Conservation (phyloP, 2,888 invertebrate species). For the Drosophila kuntzei region DNA sequence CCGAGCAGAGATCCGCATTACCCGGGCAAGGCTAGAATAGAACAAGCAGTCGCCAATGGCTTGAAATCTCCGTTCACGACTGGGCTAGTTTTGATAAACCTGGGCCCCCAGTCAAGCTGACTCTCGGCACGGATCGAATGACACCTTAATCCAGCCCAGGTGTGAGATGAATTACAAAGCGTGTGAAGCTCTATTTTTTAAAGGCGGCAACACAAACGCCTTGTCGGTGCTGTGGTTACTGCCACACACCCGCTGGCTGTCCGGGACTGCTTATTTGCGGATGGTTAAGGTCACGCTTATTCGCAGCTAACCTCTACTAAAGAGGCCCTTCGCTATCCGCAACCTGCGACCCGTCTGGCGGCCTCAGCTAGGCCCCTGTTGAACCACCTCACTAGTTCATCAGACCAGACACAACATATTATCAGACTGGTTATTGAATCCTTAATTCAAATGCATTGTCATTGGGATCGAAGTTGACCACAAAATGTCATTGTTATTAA, state of each 20-base stretch:
- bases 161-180: conserved; percentile 20
- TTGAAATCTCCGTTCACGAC: conserved; percentile 55
- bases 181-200: conserved; percentile 13
- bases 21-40: conserved; percentile 47
- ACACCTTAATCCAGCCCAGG: conserved; percentile 55
- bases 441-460: neutral
- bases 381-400: conserved; percentile 26
- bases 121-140: conserved; percentile 54
- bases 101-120: conserved; percentile 54
- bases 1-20: conserved; percentile 57
- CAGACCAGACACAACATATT: conserved; percentile 24
- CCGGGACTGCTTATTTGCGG: conserved; percentile 51
- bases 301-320: conserved; percentile 39
- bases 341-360: conserved; percentile 64
- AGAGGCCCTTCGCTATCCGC: conserved; percentile 59
- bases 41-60: conserved; percentile 50
- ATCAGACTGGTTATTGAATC: neutral
- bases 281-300: conserved; percentile 1
- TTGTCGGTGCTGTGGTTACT: conserved; percentile 30
- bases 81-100: conserved; percentile 48
- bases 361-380: conserved; percentile 39
- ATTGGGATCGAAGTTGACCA: neutral
- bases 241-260: conserved; percentile 51
- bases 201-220: conserved; percentile 56
- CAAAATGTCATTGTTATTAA: neutral